Percentiles rank a stretch among this genome's conserved stretches.
Evolutionary conservation across 2,888 invertebrate genomes (phyloP).

Genomic region (Philereme transversata): DNA sequence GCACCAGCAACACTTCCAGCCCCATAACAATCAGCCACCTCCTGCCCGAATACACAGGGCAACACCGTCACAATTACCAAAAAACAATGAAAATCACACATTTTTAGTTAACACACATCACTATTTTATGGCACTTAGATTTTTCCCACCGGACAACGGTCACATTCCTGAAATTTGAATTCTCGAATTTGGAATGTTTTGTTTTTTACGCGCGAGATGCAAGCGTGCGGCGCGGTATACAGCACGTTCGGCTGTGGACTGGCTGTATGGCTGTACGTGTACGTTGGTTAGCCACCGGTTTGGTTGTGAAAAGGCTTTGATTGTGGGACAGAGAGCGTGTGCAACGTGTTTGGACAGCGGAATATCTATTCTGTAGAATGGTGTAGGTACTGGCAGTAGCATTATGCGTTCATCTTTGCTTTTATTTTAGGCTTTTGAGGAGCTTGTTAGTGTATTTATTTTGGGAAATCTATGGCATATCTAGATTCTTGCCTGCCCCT

Average conservation of each 20-base stretch:
- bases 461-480: no score
- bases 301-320: conserved; percentile 66
- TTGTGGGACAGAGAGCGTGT: conserved; percentile 73
- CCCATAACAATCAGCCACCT: conserved; percentile 84
- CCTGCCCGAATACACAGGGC: conserved; percentile 76
- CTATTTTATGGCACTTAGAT: conserved; percentile 76
- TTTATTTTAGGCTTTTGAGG: no score
- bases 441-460: no score
- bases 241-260: conserved; percentile 71
- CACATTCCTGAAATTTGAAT: conserved; percentile 72
- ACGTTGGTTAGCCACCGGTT: conserved; percentile 41
- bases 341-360: conserved; percentile 72
- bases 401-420: no score
- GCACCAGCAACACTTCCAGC: conserved; percentile 88
- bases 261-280: conserved; percentile 19
- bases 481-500: no score
- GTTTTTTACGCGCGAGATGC: conserved; percentile 49
- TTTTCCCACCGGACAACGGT: conserved; percentile 57
- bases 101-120: conserved; percentile 65
- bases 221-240: conserved; percentile 68
- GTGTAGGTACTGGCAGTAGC: not conserved
- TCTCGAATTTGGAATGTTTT: conserved; percentile 61
- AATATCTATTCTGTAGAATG: conserved; percentile 16
- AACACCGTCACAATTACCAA: conserved; percentile 73
- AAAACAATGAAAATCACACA: conserved; percentile 76